Evolutionary conservation across 2,888 invertebrate genomes (phyloP).

Genomic region (Nemotelus nigrinus): DNA sequence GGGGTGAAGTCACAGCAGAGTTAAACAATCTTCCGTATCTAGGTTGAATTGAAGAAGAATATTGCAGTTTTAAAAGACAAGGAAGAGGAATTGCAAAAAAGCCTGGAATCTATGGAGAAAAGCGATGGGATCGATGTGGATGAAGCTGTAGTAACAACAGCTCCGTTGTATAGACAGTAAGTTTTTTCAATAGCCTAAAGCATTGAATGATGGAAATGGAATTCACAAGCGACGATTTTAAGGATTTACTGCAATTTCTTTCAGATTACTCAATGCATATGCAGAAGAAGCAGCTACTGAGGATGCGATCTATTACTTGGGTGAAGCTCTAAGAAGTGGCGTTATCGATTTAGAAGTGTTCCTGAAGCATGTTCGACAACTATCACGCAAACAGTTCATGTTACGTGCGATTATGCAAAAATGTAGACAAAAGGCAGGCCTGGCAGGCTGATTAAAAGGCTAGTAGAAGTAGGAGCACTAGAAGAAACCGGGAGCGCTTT

Average conservation of each 20-base stretch:
- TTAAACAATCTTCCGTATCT: slow-evolving; percentile 46
- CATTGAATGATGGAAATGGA: neutral
- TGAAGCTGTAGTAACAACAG: slow-evolving; percentile 95
- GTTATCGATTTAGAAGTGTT: slow-evolving; percentile 96
- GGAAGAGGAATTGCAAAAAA: slow-evolving; percentile 84
- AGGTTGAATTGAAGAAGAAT: slow-evolving; percentile 85
- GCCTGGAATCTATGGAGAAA: slow-evolving; percentile 78
- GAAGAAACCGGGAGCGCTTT: neutral
- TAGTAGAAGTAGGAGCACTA: neutral
- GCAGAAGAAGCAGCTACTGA: slow-evolving; percentile 98
- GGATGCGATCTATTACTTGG: slow-evolving; percentile 98
- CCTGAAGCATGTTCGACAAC: slow-evolving; percentile 93
- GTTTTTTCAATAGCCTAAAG: slow-evolving; percentile 54
- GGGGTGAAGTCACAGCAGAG: too few species aligned
- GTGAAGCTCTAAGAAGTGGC: slow-evolving; percentile 90
- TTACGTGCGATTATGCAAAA: slow-evolving; percentile 95
- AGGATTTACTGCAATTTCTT: neutral
- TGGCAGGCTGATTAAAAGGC: slow-evolving; percentile 71
- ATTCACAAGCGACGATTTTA: too few species aligned
- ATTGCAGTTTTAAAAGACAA: slow-evolving; percentile 85
- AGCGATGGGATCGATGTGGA: slow-evolving; percentile 91
- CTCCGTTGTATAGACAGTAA: slow-evolving; percentile 94
- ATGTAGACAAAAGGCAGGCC: slow-evolving; percentile 93
- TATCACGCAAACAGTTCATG: slow-evolving; percentile 96
- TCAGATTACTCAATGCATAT: slow-evolving; percentile 88